Percentiles rank a stretch among this genome's conserved stretches.
These are phyloP conservation scores for Karalla daura DNA, from an alignment of 2,797 vertebrate genomes.

Conservation along the genomic window DNA sequence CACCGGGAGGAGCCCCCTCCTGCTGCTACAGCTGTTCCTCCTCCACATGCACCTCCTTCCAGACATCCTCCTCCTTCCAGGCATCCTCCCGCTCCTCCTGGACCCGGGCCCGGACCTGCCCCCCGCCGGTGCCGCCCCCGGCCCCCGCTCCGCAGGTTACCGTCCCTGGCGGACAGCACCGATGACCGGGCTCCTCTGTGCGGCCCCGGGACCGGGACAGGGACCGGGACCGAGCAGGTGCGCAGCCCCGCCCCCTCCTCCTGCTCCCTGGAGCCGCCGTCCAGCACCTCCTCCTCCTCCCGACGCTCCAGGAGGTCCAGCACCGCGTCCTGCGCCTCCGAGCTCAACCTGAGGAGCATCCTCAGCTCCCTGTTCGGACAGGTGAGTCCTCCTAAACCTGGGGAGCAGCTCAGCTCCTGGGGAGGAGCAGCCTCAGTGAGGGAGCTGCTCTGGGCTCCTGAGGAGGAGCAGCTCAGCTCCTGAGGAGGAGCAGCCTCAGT, in stretches of 20 bases:
- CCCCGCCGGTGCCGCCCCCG: conserved; percentile 62
- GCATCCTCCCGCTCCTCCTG: too few species aligned
- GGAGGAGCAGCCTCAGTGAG: too few species aligned
- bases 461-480: too few species aligned
- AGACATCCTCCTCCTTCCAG: too few species aligned
- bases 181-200: conserved; percentile 81
- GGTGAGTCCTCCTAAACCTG: conserved; percentile 81
- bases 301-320: conserved; percentile 84
- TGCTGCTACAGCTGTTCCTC: conserved; percentile 2
- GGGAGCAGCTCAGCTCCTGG: too few species aligned
- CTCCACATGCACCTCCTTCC: too few species aligned
- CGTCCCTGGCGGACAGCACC: conserved; percentile 79
- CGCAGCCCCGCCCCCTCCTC: conserved; percentile 76
- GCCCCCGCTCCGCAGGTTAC: conserved; percentile 73
- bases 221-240: conserved; percentile 55
- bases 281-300: conserved; percentile 86
- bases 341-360: conserved; percentile 89
- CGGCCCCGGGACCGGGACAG: conserved; percentile 73
- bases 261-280: conserved; percentile 81
- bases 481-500: too few species aligned
- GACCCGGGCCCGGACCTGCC: conserved; percentile 63
- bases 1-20: conserved; percentile 71
- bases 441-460: too few species aligned
- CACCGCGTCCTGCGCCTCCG: conserved; percentile 83
- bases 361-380: conserved; percentile 96